These are phyloP conservation scores for Odocoileus virginianus DNA, from an alignment of 2,113 vertebrate genomes.

Conservation along the genomic window DNA sequence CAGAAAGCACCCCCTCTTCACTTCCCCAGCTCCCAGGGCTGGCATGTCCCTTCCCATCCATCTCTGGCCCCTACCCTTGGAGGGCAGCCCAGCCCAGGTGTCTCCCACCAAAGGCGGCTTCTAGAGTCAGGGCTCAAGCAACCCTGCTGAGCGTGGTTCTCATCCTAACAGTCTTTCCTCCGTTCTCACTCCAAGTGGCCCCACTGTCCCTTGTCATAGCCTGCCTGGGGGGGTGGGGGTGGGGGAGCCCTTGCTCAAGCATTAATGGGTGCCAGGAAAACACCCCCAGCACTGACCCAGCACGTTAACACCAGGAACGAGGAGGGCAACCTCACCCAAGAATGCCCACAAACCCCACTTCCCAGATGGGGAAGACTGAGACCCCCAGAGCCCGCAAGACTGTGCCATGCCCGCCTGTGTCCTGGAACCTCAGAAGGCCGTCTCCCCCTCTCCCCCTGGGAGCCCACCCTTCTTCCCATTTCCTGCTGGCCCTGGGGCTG, in stretches of 20 bases:
- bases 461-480: not conserved
- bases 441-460: not conserved
- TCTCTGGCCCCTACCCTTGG: not conserved
- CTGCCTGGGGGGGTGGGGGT: not conserved
- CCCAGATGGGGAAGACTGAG: not conserved
- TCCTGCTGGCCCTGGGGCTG: not conserved
- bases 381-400: not conserved
- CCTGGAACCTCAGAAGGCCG: not conserved
- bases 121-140: constrained; percentile 74
- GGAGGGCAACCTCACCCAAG: not conserved
- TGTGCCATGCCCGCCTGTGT: not conserved
- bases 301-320: not conserved
- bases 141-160: constrained; percentile 60
- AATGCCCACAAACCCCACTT: not conserved
- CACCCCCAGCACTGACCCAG: not conserved
- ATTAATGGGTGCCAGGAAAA: not conserved
- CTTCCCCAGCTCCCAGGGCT: not conserved
- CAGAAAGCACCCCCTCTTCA: not conserved
- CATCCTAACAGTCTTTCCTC: constrained; percentile 67
- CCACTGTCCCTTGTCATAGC: not conserved
- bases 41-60: constrained; percentile 28
- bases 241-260: not conserved
- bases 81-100: not conserved
- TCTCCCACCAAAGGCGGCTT: not conserved
- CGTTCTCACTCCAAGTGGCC: not conserved